Base-by-base conservation (phyloP, 1,140 invertebrate genomes). In the Diprion similis region DNA sequence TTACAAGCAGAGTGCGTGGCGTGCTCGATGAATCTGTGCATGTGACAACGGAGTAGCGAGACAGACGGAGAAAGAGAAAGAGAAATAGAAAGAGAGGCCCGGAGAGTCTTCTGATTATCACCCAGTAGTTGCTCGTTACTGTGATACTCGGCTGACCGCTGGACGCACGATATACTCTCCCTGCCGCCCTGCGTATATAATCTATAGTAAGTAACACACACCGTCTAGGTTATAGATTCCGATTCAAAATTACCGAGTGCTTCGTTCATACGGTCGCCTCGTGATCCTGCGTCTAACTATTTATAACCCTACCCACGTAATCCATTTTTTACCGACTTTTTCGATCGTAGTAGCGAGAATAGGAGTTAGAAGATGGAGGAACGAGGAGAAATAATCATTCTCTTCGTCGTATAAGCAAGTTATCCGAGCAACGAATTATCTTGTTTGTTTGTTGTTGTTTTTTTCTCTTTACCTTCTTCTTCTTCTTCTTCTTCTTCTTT, bases 101-200 rank as follows among this genome's bases (percentile, higher is more conserved):
- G 72, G 68, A 73, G 72, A 37, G 24, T 6, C 24, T 37, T 37
- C 24, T 37, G 24, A 37, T 37, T 37, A 37, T 37, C 24, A 37
- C 24, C 24, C 24, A 37, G 24, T 37, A 37, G 24, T 37, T 37
- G 24, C 24, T 37, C 24, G 24, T 37, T 37, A 37, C 24, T 37
- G 48, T 65, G 70, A 71, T 67, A 71, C 70, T 76, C 70, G 66
- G 65, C 45, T 51, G 68, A 75, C 47, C 66, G 47, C 71, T 13
- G 71, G 68, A 51, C 73, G 73, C 73, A 48, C 79, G 68, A 79
- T 59, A 66, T 72, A 71, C 17, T 66, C 24, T 37, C 24, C 24
- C 24, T 37, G 24, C 24, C 24, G 24, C 24, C 24, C 24, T 37
- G 24, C 24, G 24, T 37, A 37, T 37, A 37, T 19, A 68, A 2